Conservation (phyloP, 2,888 invertebrate species). For the Stenurella melanura region DNA sequence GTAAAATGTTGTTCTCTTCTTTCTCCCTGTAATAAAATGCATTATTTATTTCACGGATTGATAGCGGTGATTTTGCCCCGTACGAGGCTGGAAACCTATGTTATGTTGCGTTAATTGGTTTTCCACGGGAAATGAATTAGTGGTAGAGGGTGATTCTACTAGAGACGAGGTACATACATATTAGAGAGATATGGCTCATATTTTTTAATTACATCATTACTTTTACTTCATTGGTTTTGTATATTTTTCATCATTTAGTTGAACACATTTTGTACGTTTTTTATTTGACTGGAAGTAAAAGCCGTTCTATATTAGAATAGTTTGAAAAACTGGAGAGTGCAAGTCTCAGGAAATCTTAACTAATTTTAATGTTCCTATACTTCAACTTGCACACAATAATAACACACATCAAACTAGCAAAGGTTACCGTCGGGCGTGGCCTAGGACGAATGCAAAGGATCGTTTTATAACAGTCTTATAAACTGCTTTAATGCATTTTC, state of each 20-base stretch:
- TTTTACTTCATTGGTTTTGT: too few relatives aligned
- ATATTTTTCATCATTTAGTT: neutral
- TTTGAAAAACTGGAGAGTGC: neutral
- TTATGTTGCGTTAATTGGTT: constrained; percentile 35
- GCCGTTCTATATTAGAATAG: neutral
- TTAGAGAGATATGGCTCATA: constrained; percentile 1
- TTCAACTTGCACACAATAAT: too few relatives aligned
- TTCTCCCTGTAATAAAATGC: constrained; percentile 74
- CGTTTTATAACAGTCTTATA: too few relatives aligned
- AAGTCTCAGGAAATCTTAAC: too few relatives aligned
- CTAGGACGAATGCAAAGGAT: too few relatives aligned
- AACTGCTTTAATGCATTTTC: too few relatives aligned
- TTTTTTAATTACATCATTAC: neutral
- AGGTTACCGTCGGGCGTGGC: too few relatives aligned
- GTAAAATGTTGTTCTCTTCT: constrained; percentile 81
- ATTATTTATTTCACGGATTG: constrained; percentile 38
- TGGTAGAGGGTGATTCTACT: constrained; percentile 16
- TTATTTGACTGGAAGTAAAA: neutral
- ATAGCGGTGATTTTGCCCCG: constrained; percentile 15
- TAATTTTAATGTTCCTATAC: too few relatives aligned
- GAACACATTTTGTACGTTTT: neutral
- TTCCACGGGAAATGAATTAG: constrained; percentile 19
- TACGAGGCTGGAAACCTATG: constrained; percentile 10
- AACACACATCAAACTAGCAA: too few relatives aligned
- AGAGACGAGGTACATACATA: neutral